These are phyloP conservation scores for Proales similis DNA, from an alignment of 1,140 invertebrate species.

Conservation along the genomic window DNA sequence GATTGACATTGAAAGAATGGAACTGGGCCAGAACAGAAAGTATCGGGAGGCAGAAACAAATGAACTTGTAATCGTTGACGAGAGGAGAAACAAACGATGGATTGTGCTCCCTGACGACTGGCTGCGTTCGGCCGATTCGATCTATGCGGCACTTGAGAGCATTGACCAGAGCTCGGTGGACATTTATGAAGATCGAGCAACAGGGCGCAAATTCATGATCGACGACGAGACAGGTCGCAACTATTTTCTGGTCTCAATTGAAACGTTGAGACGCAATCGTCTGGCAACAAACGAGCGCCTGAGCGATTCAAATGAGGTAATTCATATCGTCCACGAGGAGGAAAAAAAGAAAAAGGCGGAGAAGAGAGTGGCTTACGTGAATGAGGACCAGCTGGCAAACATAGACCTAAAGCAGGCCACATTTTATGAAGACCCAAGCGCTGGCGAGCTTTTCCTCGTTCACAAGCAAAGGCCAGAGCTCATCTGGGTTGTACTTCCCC, in stretches of 20 bases:
- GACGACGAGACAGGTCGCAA: conserved; percentile 8
- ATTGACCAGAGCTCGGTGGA: background rate
- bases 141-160: background rate
- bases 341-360: background rate
- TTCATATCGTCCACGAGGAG: background rate
- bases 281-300: background rate
- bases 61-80: too few relatives aligned
- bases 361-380: background rate
- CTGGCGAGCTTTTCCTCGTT: conserved; percentile 2
- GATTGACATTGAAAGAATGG: too few relatives aligned
- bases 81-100: conserved; percentile 16
- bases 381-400: conserved; percentile 4
- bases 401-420: conserved; percentile 5
- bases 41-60: too few relatives aligned
- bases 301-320: conserved; percentile 17
- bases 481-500: conserved; percentile 18
- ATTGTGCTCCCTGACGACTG: conserved; percentile 15
- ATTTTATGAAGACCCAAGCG: background rate
- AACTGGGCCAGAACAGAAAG: too few relatives aligned
- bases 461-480: background rate
- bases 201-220: conserved; percentile 3
- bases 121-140: conserved; percentile 2
- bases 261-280: background rate
- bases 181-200: conserved; percentile 1
- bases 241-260: conserved; percentile 2